phyloP scores from a whole-genome alignment of 2,113 vertebrate species.

The Calyptommatus sinebrachiatus region DNA sequence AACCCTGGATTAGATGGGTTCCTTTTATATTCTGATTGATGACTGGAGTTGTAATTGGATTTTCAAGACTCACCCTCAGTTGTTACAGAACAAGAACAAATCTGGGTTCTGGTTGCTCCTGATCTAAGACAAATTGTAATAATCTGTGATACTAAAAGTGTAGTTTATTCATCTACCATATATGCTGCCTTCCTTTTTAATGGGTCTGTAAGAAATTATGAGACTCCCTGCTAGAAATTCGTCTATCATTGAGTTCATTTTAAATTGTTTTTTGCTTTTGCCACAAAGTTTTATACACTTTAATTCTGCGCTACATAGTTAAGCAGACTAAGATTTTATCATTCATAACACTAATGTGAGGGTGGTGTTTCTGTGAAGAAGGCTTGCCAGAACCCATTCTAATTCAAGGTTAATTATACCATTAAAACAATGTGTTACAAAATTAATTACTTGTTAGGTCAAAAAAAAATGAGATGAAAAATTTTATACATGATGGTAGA shows the following conservation, averaged over 20 bases:
- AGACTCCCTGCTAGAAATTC: background rate
- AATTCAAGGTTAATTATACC: conserved; percentile 75
- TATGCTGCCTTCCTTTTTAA: no score
- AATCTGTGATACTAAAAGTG: background rate
- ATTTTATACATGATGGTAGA: conserved; percentile 40
- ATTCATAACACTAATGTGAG: conserved; percentile 41
- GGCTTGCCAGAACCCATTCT: conserved; percentile 70
- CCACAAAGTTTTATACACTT: conserved; percentile 21
- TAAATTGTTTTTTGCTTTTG: conserved; percentile 40
- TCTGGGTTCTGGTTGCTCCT: background rate
- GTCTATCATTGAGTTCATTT: background rate
- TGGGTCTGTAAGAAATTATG: no score
- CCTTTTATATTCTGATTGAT: no score
- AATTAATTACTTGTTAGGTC: conserved; percentile 73
- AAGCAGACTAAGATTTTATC: conserved; percentile 47
- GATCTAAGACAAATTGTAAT: background rate
- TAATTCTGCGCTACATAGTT: conserved; percentile 21
- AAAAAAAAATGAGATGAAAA: conserved; percentile 68
- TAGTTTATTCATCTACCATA: background rate
- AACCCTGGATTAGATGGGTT: no score
- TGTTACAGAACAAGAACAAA: no score
- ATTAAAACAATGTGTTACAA: conserved; percentile 73
- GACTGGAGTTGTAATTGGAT: background rate
- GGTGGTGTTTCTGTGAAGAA: conserved; percentile 58
- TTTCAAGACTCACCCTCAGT: background rate